A percentile compares a stretch with the other conserved stretches of the same genome.
phyloP scores from a whole-genome alignment of 2,888 invertebrate genomes.

The Oasisia sp. region DNA sequence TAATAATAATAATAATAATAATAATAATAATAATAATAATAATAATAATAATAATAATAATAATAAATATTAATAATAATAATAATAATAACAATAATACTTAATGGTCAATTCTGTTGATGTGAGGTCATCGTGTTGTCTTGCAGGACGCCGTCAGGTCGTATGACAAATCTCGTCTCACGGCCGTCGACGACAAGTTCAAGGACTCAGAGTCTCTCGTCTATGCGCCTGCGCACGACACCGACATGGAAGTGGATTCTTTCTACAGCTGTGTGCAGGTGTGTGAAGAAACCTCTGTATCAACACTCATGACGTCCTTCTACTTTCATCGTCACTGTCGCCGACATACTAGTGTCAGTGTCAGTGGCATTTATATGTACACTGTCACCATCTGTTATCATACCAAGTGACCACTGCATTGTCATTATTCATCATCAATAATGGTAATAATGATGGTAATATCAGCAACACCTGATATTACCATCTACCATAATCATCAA shows the following conservation, averaged over 20 bases:
- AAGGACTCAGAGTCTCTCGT: slow-evolving; percentile 39
- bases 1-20: too few relatives aligned
- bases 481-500: too few relatives aligned
- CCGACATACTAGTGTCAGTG: too few relatives aligned
- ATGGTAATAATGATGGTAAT: too few relatives aligned
- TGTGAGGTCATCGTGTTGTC: background rate
- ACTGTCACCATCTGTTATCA: too few relatives aligned
- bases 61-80: too few relatives aligned
- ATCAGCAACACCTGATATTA: too few relatives aligned
- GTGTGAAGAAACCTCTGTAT: background rate
- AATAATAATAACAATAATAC: too few relatives aligned
- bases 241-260: slow-evolving; percentile 31
- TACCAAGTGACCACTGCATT: background rate
- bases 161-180: background rate
- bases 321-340: too few relatives aligned
- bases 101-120: background rate
- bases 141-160: slow-evolving; percentile 7
- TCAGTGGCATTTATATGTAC: too few relatives aligned
- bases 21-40: too few relatives aligned
- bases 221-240: slow-evolving; percentile 29
- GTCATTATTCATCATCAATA: background rate
- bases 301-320: background rate
- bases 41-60: too few relatives aligned
- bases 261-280: slow-evolving; percentile 42
- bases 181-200: slow-evolving; percentile 27